Evolutionary conservation across 2,113 vertebrate genomes (phyloP).

Genomic region (Plectropomus leopardus): DNA sequence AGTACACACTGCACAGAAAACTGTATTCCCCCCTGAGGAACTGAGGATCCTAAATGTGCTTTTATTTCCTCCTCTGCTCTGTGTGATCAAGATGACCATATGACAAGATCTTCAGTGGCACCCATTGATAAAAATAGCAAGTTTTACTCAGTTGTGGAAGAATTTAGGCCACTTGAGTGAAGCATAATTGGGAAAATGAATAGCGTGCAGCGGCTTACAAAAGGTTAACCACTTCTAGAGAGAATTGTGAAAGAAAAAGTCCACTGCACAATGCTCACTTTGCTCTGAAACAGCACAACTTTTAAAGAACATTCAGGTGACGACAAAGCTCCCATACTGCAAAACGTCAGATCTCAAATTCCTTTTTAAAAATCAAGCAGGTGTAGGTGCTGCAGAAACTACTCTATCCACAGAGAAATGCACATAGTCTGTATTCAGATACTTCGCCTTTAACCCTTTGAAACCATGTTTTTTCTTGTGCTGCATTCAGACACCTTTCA

Average conservation of each 20-base stretch:
- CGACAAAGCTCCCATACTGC: no score
- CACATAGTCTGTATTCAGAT: no score
- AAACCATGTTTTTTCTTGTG: no score
- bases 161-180: constrained; percentile 4
- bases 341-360: no score
- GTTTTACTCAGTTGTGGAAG: constrained; percentile 10
- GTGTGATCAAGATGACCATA: constrained; percentile 1
- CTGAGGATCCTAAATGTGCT: not conserved
- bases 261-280: not conserved
- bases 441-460: no score
- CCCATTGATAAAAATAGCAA: constrained; percentile 38
- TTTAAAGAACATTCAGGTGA: no score
- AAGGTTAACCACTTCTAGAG: not conserved
- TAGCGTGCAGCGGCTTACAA: constrained; percentile 3
- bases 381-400: no score
- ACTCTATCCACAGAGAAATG: no score
- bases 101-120: constrained; percentile 33
- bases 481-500: no score
- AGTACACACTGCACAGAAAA: not conserved
- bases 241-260: not conserved
- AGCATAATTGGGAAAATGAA: constrained; percentile 38
- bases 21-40: not conserved
- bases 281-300: not conserved
- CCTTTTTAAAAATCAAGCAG: no score
- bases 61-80: not conserved